Evolutionary conservation across 2,113 vertebrate genomes (phyloP).

Genomic region (Hemiprocne comata): DNA sequence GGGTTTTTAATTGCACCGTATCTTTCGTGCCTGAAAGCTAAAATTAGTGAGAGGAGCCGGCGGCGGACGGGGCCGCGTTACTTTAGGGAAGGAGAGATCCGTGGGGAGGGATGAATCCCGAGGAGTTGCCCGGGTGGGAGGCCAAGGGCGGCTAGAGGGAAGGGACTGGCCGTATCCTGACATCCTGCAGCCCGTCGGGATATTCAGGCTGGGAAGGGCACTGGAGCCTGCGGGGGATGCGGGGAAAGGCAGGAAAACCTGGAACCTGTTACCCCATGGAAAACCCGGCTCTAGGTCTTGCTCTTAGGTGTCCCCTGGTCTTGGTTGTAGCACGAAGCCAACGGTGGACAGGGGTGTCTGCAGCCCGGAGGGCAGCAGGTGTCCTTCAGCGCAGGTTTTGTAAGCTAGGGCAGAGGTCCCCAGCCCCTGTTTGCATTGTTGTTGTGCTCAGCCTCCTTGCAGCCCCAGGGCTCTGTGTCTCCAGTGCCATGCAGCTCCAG

Average conservation of each 20-base stretch:
- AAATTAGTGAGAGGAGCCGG: neutral
- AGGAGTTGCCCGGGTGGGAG: neutral
- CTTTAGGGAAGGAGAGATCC: neutral
- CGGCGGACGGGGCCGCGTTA: neutral
- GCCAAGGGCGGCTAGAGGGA: neutral
- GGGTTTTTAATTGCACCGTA: neutral
- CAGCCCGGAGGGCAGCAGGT: fast-evolving
- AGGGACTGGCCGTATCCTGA: neutral
- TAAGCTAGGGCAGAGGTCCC: neutral
- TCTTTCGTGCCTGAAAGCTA: neutral
- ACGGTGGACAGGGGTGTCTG: no score
- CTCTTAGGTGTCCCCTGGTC: neutral
- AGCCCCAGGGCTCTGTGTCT: neutral
- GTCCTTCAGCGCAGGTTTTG: neutral
- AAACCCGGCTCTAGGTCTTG: fast-evolving
- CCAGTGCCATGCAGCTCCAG: neutral
- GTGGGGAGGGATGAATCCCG: neutral
- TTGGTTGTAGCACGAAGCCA: neutral
- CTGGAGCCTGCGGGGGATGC: fast-evolving
- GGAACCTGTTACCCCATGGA: neutral
- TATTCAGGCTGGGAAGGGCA: neutral
- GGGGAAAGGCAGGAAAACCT: neutral
- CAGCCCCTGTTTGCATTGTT: fast-evolving
- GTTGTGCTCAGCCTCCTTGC: neutral
- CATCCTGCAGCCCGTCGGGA: neutral